Evolutionary conservation across 2,797 vertebrate genomes (phyloP), one percentile per base, ranked within the genome.

Genomic region (Etheostoma perlongum): DNA sequence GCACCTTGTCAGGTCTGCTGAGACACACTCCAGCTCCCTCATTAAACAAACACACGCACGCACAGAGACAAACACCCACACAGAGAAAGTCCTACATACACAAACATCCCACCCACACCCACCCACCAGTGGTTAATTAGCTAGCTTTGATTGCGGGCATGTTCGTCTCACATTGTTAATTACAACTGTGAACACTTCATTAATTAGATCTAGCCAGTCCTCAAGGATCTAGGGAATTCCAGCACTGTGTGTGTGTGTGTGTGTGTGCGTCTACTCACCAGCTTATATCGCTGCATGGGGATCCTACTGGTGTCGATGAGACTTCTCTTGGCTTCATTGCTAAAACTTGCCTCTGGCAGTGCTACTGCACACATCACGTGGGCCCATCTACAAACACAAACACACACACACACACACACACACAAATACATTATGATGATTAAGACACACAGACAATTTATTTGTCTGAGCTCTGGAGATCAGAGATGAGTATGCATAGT

Each of bases 321-420:
- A 90, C 96, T 94, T 91, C 97, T 96, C 86, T 96, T 96, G 83
- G 92, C 95, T 81, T 97, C 96, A 67, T 97, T 95, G 66, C 81
- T 93, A 93, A 99, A 99, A 90, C 95, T 96, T 25, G 96, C 97
- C 95, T 99, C 98, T 75, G 98, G 98, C 81, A 99, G 94, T 4
- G 97, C 97, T 72, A 99, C 94, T 6, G 98, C 97, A 77, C 98
- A 99, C 92, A 98, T 97, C 87, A 99, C 90, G 58, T 99, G 98
- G 75, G 96, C 97, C 98, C 98, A 99, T 89, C 98, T 99, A 91
- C 42, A 92, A 1, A 27, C 14, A 91, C 81, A 91, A 54, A 86
- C 42, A 92, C 1, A 27, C 14, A 91, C 42, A 92, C 1, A 27
- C 14, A 91, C 81, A 91, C 59, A 67, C 72, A 74, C 33, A 49